phyloP scores from a whole-genome alignment of 2,888 invertebrate species.

The Acleris literana region DNA sequence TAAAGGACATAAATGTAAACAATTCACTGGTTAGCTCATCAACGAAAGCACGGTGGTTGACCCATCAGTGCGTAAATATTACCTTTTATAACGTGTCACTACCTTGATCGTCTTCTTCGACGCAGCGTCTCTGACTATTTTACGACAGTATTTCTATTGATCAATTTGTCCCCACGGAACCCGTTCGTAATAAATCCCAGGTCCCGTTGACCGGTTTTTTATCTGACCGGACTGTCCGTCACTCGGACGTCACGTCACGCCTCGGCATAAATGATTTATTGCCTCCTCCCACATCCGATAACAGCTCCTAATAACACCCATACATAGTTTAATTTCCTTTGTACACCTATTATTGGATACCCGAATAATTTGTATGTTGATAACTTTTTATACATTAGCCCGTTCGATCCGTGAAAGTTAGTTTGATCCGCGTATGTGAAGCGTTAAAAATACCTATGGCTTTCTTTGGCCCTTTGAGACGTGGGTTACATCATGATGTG shows the following conservation, averaged over 20 bases:
- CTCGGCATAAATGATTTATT: slow-evolving; percentile 70
- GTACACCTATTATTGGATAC: slow-evolving; percentile 43
- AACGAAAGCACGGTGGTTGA: too few species aligned
- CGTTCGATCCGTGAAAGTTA: slow-evolving; percentile 62
- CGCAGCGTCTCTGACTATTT: neutral
- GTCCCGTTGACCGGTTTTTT: slow-evolving; percentile 29
- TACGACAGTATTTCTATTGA: neutral
- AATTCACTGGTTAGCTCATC: too few species aligned
- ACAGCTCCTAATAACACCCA: slow-evolving; percentile 46
- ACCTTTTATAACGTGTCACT: too few species aligned
- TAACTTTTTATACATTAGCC: slow-evolving; percentile 54
- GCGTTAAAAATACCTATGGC: slow-evolving; percentile 26
- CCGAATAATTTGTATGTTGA: slow-evolving; percentile 54
- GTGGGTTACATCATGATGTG: slow-evolving; percentile 13
- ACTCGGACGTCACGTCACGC: slow-evolving; percentile 66
- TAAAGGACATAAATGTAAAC: too few species aligned
- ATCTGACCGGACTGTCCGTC: slow-evolving; percentile 54
- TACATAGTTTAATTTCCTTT: slow-evolving; percentile 51
- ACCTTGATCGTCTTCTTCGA: too few species aligned
- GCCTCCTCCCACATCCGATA: slow-evolving; percentile 50
- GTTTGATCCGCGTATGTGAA: slow-evolving; percentile 49
- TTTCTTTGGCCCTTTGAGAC: slow-evolving; percentile 26
- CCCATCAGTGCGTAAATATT: too few species aligned
- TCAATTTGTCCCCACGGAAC: slow-evolving; percentile 18
- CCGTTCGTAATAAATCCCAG: slow-evolving; percentile 8